Evolutionary conservation across 2,113 vertebrate species (phyloP).

Genomic region (Turdus rufiventris): DNA sequence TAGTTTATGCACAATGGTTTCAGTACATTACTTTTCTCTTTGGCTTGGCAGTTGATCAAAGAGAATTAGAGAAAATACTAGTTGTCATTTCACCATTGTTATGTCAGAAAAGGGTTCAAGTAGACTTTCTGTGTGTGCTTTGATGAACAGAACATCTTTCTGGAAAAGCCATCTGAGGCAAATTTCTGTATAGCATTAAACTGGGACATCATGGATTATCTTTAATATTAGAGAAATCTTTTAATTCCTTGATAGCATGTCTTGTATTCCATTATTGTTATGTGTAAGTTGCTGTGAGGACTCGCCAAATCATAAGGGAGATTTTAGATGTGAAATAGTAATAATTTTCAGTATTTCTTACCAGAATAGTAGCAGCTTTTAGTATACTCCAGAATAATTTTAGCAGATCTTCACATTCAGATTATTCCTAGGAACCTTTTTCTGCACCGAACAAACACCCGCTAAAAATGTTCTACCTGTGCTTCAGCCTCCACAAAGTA

Average conservation of each 20-base stretch:
- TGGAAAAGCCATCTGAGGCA: constrained; percentile 33
- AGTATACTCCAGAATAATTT: not conserved
- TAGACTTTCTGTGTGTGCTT: not conserved
- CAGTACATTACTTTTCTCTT: not conserved
- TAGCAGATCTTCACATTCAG: not conserved
- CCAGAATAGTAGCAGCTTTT: not conserved
- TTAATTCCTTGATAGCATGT: constrained; percentile 6
- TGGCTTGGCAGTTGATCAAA: constrained; percentile 21
- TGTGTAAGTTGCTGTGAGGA: not conserved
- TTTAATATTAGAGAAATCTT: constrained; percentile 52
- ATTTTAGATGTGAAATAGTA: constrained; percentile 9
- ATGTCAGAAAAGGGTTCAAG: constrained; percentile 21
- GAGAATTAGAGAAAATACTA: constrained; percentile 35
- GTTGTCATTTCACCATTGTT: constrained; percentile 44
- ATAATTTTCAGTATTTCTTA: not conserved
- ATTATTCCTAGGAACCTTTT: not conserved
- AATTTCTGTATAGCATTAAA: constrained; percentile 34
- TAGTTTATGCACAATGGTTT: constrained; percentile 2
- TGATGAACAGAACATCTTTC: constrained; percentile 10
- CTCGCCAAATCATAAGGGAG: not conserved
- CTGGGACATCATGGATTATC: constrained; percentile 39
- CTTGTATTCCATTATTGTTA: constrained; percentile 32
- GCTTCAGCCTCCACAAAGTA: not conserved
- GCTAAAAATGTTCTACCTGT: constrained; percentile 9
- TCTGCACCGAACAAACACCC: not conserved